Base-by-base conservation (phyloP, 1,140 invertebrate species). In the Geopemphigus sp. region DNA sequence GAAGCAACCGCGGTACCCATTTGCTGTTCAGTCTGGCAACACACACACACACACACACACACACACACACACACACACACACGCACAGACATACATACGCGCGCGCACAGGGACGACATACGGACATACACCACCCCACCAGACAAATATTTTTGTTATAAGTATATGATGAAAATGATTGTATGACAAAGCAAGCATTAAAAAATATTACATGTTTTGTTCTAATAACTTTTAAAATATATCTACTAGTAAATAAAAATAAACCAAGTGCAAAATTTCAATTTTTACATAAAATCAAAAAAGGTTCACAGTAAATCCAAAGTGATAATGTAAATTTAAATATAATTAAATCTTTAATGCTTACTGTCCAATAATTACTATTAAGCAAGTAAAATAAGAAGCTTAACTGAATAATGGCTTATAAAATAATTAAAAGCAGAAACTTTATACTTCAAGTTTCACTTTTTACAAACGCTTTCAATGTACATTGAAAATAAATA, bases 21-120 rank as follows among this genome's bases (percentile, higher is more conserved):
- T 86, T 87, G 87, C 86, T 88, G 85, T 86, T 89, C 88, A 89
- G 88, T 88, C 89, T 90, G 88, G 86, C 87, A 88, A 81, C 82
- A 83, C 81, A 83, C 59, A 80, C 80, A 81, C 63, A 88, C 88
- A 88, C 87, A 88, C 86, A 26, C 68, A 63, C 54, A 32, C 68
- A 57, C 87, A 88, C 86, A 26, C 68, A 63, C 54, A 32, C 68
- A 81, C 82, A 83, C 81, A 83, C 64, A 80, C n/a, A n/a, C n/a
- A n/a, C n/a, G n/a, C n/a, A n/a, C n/a, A n/a, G n/a, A n/a, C n/a
- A n/a, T 76, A 81, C 63, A 88, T 88, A 88, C 87, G 88, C 86
- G 19, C 68, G 53, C 54, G 39, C 68, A 57, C 50, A 78, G 74
- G 74, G 74, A 78, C 74, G 53, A 78, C 74, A 78, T 59, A 78